Conservation (phyloP, 2,888 invertebrate genomes). For the Scaptomyza reducta region DNA sequence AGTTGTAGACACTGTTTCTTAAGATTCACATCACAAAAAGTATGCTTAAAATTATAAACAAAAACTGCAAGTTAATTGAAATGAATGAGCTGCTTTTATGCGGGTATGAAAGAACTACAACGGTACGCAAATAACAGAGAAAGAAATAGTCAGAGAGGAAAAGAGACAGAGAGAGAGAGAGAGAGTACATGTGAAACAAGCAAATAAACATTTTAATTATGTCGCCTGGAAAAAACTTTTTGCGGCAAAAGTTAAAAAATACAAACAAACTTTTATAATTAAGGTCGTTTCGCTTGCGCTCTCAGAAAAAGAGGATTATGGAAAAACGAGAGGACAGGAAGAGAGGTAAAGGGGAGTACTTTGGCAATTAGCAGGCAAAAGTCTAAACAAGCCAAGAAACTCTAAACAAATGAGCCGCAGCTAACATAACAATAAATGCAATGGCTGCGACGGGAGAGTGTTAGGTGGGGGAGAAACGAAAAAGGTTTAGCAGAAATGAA, state of each 20-base stretch:
- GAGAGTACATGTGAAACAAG: constrained; percentile 13
- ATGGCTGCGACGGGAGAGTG: not conserved
- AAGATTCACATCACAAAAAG: constrained; percentile 21
- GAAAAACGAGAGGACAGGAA: not conserved
- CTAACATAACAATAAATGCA: constrained; percentile 39
- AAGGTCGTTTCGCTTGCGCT: constrained; percentile 31
- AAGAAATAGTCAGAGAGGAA: not conserved
- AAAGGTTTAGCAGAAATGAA: constrained; percentile 8
- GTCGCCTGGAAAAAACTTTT: constrained; percentile 53
- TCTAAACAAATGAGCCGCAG: constrained; percentile 65
- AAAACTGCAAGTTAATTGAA: constrained; percentile 70
- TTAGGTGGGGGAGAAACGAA: not conserved
- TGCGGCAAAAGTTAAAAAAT: constrained; percentile 37
- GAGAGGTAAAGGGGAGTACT: constrained; percentile 5
- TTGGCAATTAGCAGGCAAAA: constrained; percentile 61
- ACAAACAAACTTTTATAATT: constrained; percentile 63
- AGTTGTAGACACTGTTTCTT: constrained; percentile 16
- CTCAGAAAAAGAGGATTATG: not conserved
- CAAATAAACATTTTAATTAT: constrained; percentile 72
- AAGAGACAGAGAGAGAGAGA: not conserved
- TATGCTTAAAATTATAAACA: constrained; percentile 50
- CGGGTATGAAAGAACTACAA: constrained; percentile 26
- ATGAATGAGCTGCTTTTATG: constrained; percentile 52
- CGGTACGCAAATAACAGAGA: constrained; percentile 4
- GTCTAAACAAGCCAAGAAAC: constrained; percentile 49